A percentile compares a stretch with the other conserved stretches of the same genome.
These are phyloP conservation scores for Gymnocheta viridis DNA, from an alignment of 2,888 invertebrate genomes.

Conservation along the genomic window DNA sequence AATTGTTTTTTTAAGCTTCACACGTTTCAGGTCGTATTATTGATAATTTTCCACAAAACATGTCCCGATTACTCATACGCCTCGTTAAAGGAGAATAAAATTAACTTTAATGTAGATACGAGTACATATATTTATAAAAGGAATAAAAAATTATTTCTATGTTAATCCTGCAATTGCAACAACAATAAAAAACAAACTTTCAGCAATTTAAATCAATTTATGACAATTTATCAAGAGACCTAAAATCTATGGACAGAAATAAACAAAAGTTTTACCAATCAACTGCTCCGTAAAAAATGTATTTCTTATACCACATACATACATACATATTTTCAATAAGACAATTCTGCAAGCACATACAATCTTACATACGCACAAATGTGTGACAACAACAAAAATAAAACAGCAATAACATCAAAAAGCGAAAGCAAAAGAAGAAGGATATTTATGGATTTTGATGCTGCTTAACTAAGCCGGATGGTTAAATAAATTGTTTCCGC, in stretches of 20 bases:
- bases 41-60: not conserved
- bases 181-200: constrained; percentile 33
- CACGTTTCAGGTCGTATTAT: constrained; percentile 16
- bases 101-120: too few relatives aligned
- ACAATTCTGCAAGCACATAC: not conserved
- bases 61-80: constrained; percentile 32
- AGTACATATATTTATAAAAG: not conserved
- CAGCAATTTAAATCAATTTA: constrained; percentile 66
- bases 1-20: not conserved
- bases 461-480: constrained; percentile 54
- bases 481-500: constrained; percentile 68
- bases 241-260: constrained; percentile 57
- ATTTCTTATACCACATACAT: not conserved
- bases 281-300: constrained; percentile 29
- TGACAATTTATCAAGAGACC: constrained; percentile 51
- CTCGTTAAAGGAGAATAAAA: not conserved
- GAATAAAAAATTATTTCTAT: not conserved
- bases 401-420: constrained; percentile 47
- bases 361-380: not conserved
- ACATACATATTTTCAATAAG: not conserved
- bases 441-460: constrained; percentile 66
- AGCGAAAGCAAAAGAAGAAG: constrained; percentile 27
- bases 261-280: constrained; percentile 30
- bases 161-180: constrained; percentile 29
- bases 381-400: constrained; percentile 9